Evolutionary conservation across 2,797 vertebrate genomes (phyloP), one percentile per base, ranked within the genome.

Genomic region (Mormyrops boulengeri): DNA sequence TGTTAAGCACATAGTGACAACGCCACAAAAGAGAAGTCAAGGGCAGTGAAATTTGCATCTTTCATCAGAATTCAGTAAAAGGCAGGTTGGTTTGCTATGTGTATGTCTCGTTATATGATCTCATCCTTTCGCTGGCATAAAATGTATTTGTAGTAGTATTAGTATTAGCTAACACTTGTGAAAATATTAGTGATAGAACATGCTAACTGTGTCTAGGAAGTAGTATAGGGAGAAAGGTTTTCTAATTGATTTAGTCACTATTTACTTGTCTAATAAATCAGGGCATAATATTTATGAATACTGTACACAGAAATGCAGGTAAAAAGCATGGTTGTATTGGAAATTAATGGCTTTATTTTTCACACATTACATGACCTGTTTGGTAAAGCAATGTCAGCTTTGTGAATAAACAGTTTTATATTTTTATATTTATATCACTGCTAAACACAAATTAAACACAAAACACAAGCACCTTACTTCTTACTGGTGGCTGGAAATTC

Each of bases 31-130:
- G 34, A 87, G 89, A 90, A 26, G 89, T 89, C 86, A 88, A 88
- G 73, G 85, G 88, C 77, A 89, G 2, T 41, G 60, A 77, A 90
- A 90, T 90, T 90, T 88, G 57, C 73, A 69, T 90, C 77, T 80
- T 90, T 91, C 89, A 88, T 60, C 86, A 73, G 49, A 44, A 91
- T 88, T 90, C 88, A 89, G 89, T 88, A 73, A 90, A 52, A 88
- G 88, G 69, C 14, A 84, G 41, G 17, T 41, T 84, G 41, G 34
- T 50, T 84, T 22, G 17, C 14, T 41, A 6, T 26, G 44, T 11
- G n/a, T 49, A n/a, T 22, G 9, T n/a, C 47, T 49, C 26, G 44
- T 26, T 41, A 38, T 41, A 17, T 77, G 4, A 77, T 4, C 34
- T 26, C 14, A 41, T 41, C 34, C 38, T 19, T 41, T 77, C 69